phyloP scores from a whole-genome alignment of 2,113 vertebrate genomes.

The Motacilla alba region DNA sequence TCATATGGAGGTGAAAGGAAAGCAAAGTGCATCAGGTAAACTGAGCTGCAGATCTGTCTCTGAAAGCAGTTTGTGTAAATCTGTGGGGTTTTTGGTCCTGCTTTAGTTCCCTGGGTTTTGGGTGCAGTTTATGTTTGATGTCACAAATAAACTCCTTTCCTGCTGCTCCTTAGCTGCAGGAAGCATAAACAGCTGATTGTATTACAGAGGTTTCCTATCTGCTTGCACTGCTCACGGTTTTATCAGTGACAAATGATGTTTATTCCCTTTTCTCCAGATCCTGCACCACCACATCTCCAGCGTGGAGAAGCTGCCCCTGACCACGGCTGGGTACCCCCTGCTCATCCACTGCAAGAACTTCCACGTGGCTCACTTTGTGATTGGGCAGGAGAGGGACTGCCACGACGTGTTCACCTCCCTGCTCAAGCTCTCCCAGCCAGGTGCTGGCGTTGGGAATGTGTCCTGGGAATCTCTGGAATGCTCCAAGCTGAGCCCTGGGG shows the following conservation, averaged over 20 bases:
- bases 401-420: slow-evolving; percentile 78
- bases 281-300: slow-evolving; percentile 79
- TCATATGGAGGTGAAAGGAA: not conserved
- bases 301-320: slow-evolving; percentile 76
- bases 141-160: not conserved
- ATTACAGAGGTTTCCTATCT: not conserved
- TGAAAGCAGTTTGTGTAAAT: not conserved
- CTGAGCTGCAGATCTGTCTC: not conserved
- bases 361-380: slow-evolving; percentile 73
- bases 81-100: not conserved
- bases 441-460: not conserved
- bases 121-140: not conserved
- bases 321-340: slow-evolving; percentile 69
- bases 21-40: not conserved
- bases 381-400: slow-evolving; percentile 76
- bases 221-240: not conserved
- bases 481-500: not conserved
- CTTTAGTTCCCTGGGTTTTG: not conserved
- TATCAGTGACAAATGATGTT: not conserved
- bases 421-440: slow-evolving; percentile 81
- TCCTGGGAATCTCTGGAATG: not conserved
- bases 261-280: slow-evolving; percentile 63
- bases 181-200: not conserved
- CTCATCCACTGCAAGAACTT: slow-evolving; percentile 82
- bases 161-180: not conserved